Evolutionary conservation across 1,140 invertebrate species (phyloP), one percentile per base, ranked within the genome.

Genomic region (Agrypnia vestita): DNA sequence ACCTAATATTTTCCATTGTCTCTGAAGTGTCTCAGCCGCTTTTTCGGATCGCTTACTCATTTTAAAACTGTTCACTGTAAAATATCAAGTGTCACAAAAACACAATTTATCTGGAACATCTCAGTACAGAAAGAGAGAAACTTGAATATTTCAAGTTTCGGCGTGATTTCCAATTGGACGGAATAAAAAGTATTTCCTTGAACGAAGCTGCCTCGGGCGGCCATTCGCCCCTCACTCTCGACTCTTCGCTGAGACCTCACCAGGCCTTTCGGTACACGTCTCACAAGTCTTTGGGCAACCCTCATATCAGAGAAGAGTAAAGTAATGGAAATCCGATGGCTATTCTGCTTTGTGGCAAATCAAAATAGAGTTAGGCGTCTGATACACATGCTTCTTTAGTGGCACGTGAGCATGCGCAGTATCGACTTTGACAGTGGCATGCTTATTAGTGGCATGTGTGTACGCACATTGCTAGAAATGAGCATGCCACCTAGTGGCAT

Each of bases 111-210:
- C 25, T 62, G 61, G 35, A 62, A 62, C 61, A 62, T 62, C 25
- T 62, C 61, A 12, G 25, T 1, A 62, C 11, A 62, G 12, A 62
- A 25, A 69, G 25, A 49, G 44, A 69, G 44, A 69, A 69, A 47
- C 64, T 47, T 69, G 64, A 69, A 69, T 69, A 69, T 69, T 69
- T 15, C 64, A 69, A 46, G 44, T 62, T 69, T 46, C 44, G 46
- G 64, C 64, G 64, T 69, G 64, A 69, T 69, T 69, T 69, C 64
- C 44, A 69, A 69, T 69, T 69, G 64, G 44, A 49, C 43, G 17
- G 64, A 69, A 69, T 69, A 69, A 69, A 69, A 69, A 69, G 64
- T 46, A 47, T 69, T 69, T 69, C 12, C 64, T 11, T 46, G 35
- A 47, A 69, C 44, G 64, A 17, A 21, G 64, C n/a, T 13, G 64